These are phyloP conservation scores for Zaprionus lineosus DNA, from an alignment of 2,888 invertebrate species.

Conservation along the genomic window DNA sequence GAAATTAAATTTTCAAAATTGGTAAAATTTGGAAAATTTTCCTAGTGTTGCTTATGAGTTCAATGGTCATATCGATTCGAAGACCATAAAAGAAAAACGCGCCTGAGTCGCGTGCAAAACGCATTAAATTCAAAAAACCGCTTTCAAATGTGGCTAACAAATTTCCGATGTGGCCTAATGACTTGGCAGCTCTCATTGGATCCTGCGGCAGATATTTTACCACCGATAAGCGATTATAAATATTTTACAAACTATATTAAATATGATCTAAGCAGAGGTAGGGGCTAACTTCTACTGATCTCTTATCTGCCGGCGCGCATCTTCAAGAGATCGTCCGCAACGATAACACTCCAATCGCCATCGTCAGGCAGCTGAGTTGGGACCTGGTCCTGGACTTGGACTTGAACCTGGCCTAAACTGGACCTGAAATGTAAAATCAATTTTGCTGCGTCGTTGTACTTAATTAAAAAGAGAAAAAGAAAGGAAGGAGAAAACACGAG, in stretches of 20 bases:
- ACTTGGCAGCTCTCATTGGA: conserved; percentile 57
- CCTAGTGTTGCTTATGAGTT: conserved; percentile 20
- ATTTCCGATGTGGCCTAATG: conserved; percentile 55
- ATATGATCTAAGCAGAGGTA: conserved; percentile 38
- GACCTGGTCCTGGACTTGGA: conserved; percentile 1
- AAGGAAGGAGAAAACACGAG: neutral
- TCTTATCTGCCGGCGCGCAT: conserved; percentile 60
- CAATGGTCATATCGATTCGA: neutral
- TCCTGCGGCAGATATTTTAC: conserved; percentile 50
- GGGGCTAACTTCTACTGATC: conserved; percentile 27
- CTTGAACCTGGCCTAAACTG: neutral
- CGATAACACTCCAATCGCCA: no score
- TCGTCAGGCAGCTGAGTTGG: conserved; percentile 9
- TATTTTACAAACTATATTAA: conserved; percentile 70
- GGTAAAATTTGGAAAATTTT: neutral
- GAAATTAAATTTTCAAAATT: conserved; percentile 23
- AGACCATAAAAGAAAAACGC: neutral
- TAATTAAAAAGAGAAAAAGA: conserved; percentile 63
- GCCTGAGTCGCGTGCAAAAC: conserved; percentile 18
- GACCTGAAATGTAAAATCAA: conserved; percentile 59
- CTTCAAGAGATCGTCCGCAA: conserved; percentile 58
- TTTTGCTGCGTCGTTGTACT: conserved; percentile 77
- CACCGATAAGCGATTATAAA: conserved; percentile 54
- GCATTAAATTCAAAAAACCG: conserved; percentile 2
- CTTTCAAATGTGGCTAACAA: conserved; percentile 16